A percentile compares a stretch with the other conserved stretches of the same genome.
phyloP scores from a whole-genome alignment of 1,140 invertebrate species.

The Yoshiicerus persimilis region DNA sequence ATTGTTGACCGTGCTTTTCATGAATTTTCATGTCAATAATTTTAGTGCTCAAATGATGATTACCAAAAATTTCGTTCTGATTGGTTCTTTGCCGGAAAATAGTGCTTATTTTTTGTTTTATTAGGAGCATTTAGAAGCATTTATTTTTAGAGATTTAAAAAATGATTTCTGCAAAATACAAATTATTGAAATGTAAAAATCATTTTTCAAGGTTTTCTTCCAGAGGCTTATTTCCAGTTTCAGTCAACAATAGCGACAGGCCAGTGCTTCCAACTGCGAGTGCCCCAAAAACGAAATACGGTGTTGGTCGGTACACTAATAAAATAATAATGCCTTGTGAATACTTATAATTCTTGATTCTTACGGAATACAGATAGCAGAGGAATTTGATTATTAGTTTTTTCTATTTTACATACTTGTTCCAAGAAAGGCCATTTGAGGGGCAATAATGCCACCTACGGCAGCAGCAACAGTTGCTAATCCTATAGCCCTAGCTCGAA shows the following conservation, averaged over 20 bases:
- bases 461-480: neutral
- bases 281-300: slow-evolving; percentile 31
- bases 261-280: neutral
- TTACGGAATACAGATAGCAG: neutral
- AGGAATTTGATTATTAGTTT: neutral
- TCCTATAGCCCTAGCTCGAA: neutral
- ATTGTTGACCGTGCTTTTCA: too few relatives aligned
- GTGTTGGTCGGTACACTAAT: slow-evolving; percentile 17
- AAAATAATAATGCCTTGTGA: neutral
- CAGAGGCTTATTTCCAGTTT: slow-evolving; percentile 26
- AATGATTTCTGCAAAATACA: neutral
- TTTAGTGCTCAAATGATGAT: too few relatives aligned
- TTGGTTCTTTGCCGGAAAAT: too few relatives aligned
- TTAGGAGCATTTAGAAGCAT: too few relatives aligned
- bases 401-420: neutral
- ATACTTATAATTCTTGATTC: neutral
- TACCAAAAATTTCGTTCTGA: too few relatives aligned
- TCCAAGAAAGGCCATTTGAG: slow-evolving; percentile 10
- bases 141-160: too few relatives aligned
- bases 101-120: too few relatives aligned
- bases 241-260: neutral
- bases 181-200: neutral
- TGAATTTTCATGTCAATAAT: too few relatives aligned
- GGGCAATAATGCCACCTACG: slow-evolving; percentile 9
- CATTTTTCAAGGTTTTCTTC: neutral